These are phyloP conservation scores for Alcis repandata DNA, from an alignment of 2,888 invertebrate genomes.

Conservation along the genomic window DNA sequence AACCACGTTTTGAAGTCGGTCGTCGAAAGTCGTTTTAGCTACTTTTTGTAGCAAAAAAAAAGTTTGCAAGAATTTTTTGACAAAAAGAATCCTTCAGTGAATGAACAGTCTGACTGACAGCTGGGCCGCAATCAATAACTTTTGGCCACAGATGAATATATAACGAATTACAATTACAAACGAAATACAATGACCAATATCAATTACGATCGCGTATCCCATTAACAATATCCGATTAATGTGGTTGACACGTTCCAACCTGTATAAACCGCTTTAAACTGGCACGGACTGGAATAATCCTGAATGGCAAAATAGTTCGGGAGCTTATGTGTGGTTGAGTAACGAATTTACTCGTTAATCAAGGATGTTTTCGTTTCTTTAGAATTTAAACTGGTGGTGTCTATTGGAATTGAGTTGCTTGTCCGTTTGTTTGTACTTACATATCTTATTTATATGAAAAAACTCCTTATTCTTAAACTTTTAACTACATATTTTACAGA, in stretches of 20 bases:
- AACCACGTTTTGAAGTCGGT: too few species aligned
- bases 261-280: slow-evolving; percentile 34
- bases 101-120: neutral
- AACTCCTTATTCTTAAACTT: too few species aligned
- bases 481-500: too few species aligned
- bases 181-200: slow-evolving; percentile 22
- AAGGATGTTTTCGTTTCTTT: neutral
- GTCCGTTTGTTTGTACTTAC: too few species aligned
- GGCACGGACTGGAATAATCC: slow-evolving; percentile 32
- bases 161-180: neutral
- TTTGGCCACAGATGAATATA: neutral
- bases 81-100: neutral
- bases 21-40: too few species aligned
- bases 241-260: slow-evolving; percentile 42
- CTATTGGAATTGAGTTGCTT: neutral
- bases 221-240: slow-evolving; percentile 42
- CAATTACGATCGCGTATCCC: slow-evolving; percentile 32
- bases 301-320: slow-evolving; percentile 22
- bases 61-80: too few species aligned
- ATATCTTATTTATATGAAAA: too few species aligned
- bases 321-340: neutral
- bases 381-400: neutral
- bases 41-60: too few species aligned
- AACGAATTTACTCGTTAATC: neutral
- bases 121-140: neutral